A percentile compares a stretch with the other conserved stretches of the same genome.
These are phyloP conservation scores for Amiota minor DNA, from an alignment of 2,888 invertebrate species.

Conservation along the genomic window DNA sequence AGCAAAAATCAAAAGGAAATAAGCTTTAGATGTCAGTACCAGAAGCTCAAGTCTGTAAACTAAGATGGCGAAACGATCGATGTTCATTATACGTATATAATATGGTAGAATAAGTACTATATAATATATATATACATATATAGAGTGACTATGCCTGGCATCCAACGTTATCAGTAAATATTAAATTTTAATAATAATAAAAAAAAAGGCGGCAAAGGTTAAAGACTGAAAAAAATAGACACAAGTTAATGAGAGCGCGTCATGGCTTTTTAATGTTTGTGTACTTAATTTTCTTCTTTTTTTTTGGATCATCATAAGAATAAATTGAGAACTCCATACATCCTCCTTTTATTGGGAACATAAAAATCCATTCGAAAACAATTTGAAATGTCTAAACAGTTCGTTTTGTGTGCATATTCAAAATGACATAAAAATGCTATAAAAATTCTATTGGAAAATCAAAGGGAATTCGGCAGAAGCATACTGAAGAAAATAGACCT, in stretches of 20 bases:
- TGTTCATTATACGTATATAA: background rate
- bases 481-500: background rate
- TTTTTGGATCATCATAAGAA: background rate
- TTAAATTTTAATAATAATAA: conserved; percentile 25
- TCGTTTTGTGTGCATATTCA: conserved; percentile 62
- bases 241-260: conserved; percentile 24
- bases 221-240: conserved; percentile 15
- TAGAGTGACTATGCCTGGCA: conserved; percentile 29
- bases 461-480: too few species aligned
- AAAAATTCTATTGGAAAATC: conserved; percentile 47
- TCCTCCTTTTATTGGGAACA: background rate
- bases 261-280: conserved; percentile 17
- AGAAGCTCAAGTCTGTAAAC: background rate
- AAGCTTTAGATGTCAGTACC: background rate
- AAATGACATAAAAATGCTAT: conserved; percentile 67
- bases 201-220: conserved; percentile 24
- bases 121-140: too few species aligned
- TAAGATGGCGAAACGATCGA: conserved; percentile 24
- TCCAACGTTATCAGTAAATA: conserved; percentile 21
- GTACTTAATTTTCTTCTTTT: background rate
- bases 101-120: too few species aligned
- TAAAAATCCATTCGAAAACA: conserved; percentile 20
- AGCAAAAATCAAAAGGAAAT: background rate
- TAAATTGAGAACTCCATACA: background rate
- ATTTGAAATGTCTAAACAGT: conserved; percentile 67